Percentiles rank a stretch among this genome's conserved stretches.
Conservation (phyloP, 1,140 invertebrate genomes). For the Acromyrmex charruanus region DNA sequence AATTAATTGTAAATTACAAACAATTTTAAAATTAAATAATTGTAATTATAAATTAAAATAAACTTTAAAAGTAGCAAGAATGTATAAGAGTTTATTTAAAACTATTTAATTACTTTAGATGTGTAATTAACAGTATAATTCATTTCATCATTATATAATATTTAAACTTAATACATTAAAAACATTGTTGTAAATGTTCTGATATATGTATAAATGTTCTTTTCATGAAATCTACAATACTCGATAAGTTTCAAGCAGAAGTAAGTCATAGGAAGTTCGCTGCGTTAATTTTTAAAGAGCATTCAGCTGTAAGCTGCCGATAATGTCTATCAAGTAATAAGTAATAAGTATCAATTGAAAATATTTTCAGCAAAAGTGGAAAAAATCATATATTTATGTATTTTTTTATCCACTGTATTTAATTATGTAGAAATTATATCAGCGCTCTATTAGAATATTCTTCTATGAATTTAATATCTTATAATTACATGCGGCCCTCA, state of each 20-base stretch:
- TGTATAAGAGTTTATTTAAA: neutral
- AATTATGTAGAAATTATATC: conserved; percentile 13
- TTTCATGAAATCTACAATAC: neutral
- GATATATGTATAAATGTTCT: neutral
- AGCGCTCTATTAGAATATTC: neutral
- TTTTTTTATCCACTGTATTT: neutral
- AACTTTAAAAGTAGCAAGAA: neutral
- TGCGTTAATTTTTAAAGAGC: conserved; percentile 32
- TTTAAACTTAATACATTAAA: neutral
- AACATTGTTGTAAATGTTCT: conserved; percentile 14
- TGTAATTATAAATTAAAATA: too few species aligned
- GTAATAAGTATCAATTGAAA: conserved; percentile 3
- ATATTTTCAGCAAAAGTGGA: conserved; percentile 1
- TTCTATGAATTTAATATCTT: conserved; percentile 8
- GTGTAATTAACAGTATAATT: neutral
- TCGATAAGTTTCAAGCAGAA: conserved; percentile 49
- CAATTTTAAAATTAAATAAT: neutral
- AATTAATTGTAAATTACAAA: conserved; percentile 1
- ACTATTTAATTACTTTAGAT: neutral
- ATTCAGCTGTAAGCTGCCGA: conserved; percentile 20
- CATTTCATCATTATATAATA: neutral
- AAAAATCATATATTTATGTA: neutral
- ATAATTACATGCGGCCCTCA: neutral
- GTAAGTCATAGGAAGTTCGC: conserved; percentile 20
- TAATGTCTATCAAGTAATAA: conserved; percentile 14